Evolutionary conservation across 2,797 vertebrate genomes (phyloP).

Genomic region (Diplodus puntazzo): DNA sequence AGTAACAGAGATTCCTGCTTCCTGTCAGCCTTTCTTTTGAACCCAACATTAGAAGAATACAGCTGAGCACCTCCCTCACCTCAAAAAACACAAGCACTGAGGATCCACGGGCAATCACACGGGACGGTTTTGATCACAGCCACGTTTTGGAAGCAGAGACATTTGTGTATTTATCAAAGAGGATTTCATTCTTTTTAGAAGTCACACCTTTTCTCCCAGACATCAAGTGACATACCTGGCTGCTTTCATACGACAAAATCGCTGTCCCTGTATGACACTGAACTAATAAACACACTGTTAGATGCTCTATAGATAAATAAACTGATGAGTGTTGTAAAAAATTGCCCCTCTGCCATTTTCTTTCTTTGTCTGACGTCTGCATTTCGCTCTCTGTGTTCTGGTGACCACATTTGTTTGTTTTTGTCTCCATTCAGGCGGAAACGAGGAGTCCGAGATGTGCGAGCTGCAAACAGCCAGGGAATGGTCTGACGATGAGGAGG

Average conservation of each 20-base stretch:
- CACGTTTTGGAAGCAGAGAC: conserved; percentile 6
- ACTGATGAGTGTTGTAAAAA: neutral
- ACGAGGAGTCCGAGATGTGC: conserved; percentile 91
- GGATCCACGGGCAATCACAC: conserved; percentile 39
- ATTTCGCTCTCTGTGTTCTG: neutral
- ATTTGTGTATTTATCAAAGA: conserved; percentile 52
- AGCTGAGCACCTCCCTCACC: neutral
- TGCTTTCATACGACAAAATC: conserved; percentile 41
- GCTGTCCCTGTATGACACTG: neutral
- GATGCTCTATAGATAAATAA: neutral
- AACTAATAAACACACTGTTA: neutral
- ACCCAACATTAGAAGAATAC: conserved; percentile 1
- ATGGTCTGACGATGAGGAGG: conserved; percentile 90
- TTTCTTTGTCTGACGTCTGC: neutral
- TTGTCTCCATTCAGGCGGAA: conserved; percentile 84
- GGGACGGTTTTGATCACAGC: conserved; percentile 9
- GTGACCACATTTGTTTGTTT: conserved; percentile 14
- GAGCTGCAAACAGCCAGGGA: conserved; percentile 92
- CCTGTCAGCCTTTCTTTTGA: conserved; percentile 7
- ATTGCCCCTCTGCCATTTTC: neutral
- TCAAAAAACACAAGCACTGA: neutral
- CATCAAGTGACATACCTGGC: conserved; percentile 37
- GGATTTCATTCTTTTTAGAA: conserved; percentile 45
- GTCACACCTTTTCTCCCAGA: conserved; percentile 3
- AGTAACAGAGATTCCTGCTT: neutral